These are phyloP conservation scores for Ypsolopha scabrella DNA, from an alignment of 2,888 invertebrate genomes.

Conservation along the genomic window DNA sequence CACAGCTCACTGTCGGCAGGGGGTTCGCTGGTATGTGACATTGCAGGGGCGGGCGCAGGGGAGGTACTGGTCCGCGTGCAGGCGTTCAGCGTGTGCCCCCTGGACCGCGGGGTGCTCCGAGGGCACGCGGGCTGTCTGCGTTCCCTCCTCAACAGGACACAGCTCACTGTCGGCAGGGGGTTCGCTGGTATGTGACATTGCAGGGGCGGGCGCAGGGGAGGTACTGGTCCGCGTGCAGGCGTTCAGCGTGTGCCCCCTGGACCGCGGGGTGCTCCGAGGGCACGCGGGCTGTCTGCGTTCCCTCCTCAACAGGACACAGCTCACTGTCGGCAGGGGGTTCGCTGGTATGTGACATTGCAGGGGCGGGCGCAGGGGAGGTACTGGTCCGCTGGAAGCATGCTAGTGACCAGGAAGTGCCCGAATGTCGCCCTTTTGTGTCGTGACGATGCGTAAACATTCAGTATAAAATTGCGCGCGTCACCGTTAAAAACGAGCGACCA, in stretches of 20 bases:
- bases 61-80: conserved; percentile 57
- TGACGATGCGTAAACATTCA: no score
- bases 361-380: conserved; percentile 45
- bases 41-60: conserved; percentile 36
- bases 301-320: conserved; percentile 25
- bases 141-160: conserved; percentile 25
- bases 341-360: no score
- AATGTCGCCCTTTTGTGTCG: no score
- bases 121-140: conserved; percentile 42
- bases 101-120: conserved; percentile 46
- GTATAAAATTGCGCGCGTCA: no score
- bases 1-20: conserved; percentile 41
- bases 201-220: conserved; percentile 43
- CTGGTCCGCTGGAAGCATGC: no score
- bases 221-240: conserved; percentile 56
- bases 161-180: conserved; percentile 45
- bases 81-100: conserved; percentile 48
- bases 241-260: conserved; percentile 46
- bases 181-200: no score
- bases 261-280: conserved; percentile 48
- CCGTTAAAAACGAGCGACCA: no score
- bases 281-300: conserved; percentile 37
- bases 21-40: conserved; percentile 43
- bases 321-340: conserved; percentile 51
- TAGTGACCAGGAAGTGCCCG: no score